Base-by-base conservation (phyloP, 2,797 vertebrate species). In the Acestrorhynchus altus region DNA sequence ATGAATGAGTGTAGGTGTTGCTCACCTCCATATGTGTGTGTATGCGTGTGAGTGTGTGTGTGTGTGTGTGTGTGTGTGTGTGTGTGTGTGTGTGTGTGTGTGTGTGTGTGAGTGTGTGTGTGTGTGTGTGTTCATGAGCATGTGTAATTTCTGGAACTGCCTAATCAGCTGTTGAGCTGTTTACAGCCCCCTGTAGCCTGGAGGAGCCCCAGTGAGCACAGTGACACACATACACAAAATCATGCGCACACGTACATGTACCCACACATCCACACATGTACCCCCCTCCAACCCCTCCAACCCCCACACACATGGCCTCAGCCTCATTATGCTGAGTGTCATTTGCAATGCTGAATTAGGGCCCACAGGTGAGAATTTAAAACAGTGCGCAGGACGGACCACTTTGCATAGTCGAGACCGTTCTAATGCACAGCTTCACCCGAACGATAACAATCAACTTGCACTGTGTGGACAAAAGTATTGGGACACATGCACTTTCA, bases 121-220 rank as follows among this genome's bases (percentile, higher is more conserved):
- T 74, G 72, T 65, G 72, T 76, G 83, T 80, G 78, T 83, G 82
- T 81, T 84, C 70, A 70, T 80, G 81, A 46, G 81, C 82, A 83
- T 84, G 75, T 78, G 52, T 82, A 80, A 63, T 80, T 71, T 63
- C 66, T 59, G 77, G 57, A 78, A 76, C 56, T 87, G 86, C 90
- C 86, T 93, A 91, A 93, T 94, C 91, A 94, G 91, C 90, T 93
- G 93, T 92, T 91, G 90, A 93, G 91, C 87, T 94, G 93, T 94
- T 94, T n/a, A n/a, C 92, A 83, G 89, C 80, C 87, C 89, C 89
- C 88, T 90, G 88, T 93, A 92, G 93, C 93, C 93, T 93, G 91
- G 93, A 94, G 93, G 92, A 91, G 92, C 92, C 93, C 92, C 80
- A 78, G 86, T 89, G 87, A 83, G 86, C 90, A 88, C 85, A 78